Percentiles rank a stretch among this genome's conserved stretches.
Evolutionary conservation across 2,797 vertebrate species (phyloP).

Genomic region (Geotrypetes seraphini): DNA sequence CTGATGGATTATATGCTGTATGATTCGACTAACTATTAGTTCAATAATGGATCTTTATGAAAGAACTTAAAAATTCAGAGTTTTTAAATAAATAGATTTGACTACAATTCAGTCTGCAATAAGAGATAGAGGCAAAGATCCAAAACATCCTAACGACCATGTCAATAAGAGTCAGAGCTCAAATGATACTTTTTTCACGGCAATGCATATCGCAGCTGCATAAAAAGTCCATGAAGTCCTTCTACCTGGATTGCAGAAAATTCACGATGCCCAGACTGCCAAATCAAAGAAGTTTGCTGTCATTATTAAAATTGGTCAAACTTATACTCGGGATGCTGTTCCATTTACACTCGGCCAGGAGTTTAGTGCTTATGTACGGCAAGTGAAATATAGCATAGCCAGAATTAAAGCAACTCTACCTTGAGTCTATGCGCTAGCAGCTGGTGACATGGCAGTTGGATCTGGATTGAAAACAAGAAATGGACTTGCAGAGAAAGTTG

Average conservation of each 20-base stretch:
- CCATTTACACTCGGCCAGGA: conserved; percentile 93
- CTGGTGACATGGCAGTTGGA: conserved; percentile 88
- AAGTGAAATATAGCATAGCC: conserved; percentile 81
- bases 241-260: conserved; percentile 77
- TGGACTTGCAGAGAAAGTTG: conserved; percentile 94
- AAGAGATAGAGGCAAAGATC: no score
- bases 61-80: no score
- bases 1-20: no score
- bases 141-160: no score
- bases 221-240: conserved; percentile 81
- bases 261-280: conserved; percentile 73
- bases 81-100: no score
- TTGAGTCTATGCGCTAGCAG: conserved; percentile 84
- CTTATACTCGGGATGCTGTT: conserved; percentile 94
- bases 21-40: no score
- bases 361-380: conserved; percentile 89
- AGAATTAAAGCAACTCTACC: conserved; percentile 80
- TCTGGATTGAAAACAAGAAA: conserved; percentile 92
- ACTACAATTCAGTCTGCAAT: no score
- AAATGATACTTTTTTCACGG: conserved; percentile 97
- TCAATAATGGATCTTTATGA: no score
- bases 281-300: conserved; percentile 79
- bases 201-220: conserved; percentile 96
- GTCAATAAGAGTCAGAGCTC: no score
- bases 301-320: conserved; percentile 95